Evolutionary conservation across 2,797 vertebrate genomes (phyloP), one percentile per base, ranked within the genome.

Genomic region (Micromesistius poutassou): DNA sequence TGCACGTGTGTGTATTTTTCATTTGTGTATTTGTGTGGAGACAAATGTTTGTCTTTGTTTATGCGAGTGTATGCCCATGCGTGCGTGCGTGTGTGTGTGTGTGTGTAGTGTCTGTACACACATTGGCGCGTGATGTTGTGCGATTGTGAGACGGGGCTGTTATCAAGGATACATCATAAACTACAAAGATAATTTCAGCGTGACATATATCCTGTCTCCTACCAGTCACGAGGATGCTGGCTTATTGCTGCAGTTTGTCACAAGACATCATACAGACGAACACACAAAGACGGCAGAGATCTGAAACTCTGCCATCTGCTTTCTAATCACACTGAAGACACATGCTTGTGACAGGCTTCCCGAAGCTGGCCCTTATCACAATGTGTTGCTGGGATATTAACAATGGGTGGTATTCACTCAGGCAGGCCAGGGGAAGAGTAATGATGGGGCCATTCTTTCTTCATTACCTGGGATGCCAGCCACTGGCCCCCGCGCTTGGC

Each of bases 161-260:
- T 88, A 87, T 89, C 84, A 83, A 79, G 83, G 66, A 35, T 7
- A 8, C 72, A 73, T 14, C 28, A 36, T 73, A 80, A 80, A 83
- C 30, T 55, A 76, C 25, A 79, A 70, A 75, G 22, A 73, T 71
- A 38, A 73, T 76, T 28, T 33, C 80, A 71, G 31, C 42, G 66
- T 10, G 19, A 30, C 35, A 72, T 75, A 31, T 76, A 71, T 22
- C 71, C 30, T 74, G 31, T 46, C 2, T 73, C 46, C 62, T 55
- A 28, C 8, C 62, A 68, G 62, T 68, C 62, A 68, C 62, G 3
- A 28, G 62, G 25, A 68, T 68, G 62, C 62, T 9, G 55, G 55
- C 55, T 62, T 62, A 62, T 62, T 62, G 22, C 55, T n/a, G 55
- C n/a, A 28, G 70, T 74, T 16, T 74, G 72, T 73, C 33, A 46